Evolutionary conservation across 2,888 invertebrate species (phyloP), one percentile per base, ranked within the genome.

Genomic region (Protodeltote pygarga): DNA sequence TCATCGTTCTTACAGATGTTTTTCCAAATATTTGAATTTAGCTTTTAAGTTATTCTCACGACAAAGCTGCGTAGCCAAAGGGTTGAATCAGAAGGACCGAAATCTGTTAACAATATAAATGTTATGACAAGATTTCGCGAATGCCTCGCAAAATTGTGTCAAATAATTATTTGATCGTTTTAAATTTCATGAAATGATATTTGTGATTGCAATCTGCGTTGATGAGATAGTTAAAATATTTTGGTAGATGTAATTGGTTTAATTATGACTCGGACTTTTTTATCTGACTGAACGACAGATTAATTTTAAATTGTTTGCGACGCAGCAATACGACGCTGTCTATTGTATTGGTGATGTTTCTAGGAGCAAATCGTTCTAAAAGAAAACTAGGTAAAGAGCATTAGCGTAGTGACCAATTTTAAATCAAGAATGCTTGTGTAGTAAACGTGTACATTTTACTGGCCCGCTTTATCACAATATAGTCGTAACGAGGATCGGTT

Each of bases 391-490:
- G 58, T 64, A 66, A 42, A 48, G 50, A 64, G 54, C 48, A 47
- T 47, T 42, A 44, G 58, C 55, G 41, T 57, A 54, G 62, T 65
- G 57, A 73, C 63, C 70, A 70, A 67, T 73, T 75, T 71, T 62
- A 68, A 74, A 73, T 69, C 67, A 65, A 66, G 59, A 65, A 65
- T 62, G 48, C 60, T 60, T 57, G 39, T 35, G 50, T 29, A 23
- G 31, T 61, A 44, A 53, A 46, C 37, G 33, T 58, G 59, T 45
- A 57, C 51, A 63, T 67, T 68, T 66, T 57, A 40, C 42, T 41
- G 39, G 33, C 16, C 17, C 31, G 45, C 34, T 53, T 61, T 61
- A 31, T 61, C 62, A 24, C 34, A 45, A 39, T 23, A 28, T 60
- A 31, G 32, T 29, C 41, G 31, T 33, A 25, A 16, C 44, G 13